Evolutionary conservation across 2,888 invertebrate genomes (phyloP).

Genomic region (Griposia aprilina): DNA sequence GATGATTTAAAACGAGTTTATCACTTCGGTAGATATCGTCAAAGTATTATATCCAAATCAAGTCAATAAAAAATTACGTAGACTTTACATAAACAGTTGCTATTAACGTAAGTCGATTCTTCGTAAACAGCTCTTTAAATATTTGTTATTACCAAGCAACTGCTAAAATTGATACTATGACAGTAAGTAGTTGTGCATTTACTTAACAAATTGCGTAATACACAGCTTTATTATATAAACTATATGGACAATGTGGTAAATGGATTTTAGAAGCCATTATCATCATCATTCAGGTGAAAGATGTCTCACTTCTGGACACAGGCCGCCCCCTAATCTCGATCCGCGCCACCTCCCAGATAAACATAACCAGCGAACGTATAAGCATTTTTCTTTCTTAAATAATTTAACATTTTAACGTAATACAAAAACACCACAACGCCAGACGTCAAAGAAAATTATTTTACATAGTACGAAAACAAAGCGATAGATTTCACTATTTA

Average conservation of each 20-base stretch:
- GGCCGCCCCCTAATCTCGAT: no score
- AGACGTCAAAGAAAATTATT: no score
- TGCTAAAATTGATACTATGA: background rate
- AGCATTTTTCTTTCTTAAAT: no score
- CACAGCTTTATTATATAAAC: constrained; percentile 6
- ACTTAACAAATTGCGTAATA: constrained; percentile 9
- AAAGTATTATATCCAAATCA: background rate
- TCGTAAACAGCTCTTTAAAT: constrained; percentile 21
- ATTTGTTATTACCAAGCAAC: constrained; percentile 15
- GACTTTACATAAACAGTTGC: constrained; percentile 8
- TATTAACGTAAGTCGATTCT: constrained; percentile 1
- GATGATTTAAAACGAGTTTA: background rate
- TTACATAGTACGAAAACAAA: no score
- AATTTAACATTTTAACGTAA: no score
- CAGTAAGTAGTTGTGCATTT: background rate
- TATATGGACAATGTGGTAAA: background rate
- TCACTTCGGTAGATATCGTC: background rate
- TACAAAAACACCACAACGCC: no score
- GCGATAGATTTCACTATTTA: no score
- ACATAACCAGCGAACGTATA: no score
- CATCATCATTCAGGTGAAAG: background rate
- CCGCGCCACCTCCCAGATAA: no score
- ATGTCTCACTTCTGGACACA: background rate
- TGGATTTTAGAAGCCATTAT: background rate
- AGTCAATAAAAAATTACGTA: background rate